Conservation (phyloP, 1,140 invertebrate genomes). For the Sarcophaga peregrina region DNA sequence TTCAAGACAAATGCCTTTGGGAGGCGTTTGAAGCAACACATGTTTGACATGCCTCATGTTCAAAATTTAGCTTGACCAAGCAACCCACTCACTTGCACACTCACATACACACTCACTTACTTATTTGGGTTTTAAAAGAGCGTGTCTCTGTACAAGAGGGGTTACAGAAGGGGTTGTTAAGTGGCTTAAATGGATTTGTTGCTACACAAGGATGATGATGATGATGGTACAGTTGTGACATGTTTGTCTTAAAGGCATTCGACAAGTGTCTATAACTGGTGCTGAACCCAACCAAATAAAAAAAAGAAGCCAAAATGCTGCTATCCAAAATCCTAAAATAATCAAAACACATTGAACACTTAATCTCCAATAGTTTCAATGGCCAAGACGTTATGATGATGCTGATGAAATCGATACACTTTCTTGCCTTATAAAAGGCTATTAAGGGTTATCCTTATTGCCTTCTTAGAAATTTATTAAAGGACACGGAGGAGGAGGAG, state of each 20-base stretch:
- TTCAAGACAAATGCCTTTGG: conserved; percentile 1
- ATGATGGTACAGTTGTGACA: conserved; percentile 3
- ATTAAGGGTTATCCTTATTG: background rate
- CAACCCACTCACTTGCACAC: background rate
- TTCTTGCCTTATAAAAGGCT: background rate
- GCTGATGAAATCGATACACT: background rate
- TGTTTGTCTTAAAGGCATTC: background rate
- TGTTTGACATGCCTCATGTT: background rate
- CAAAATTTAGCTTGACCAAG: conserved; percentile 9
- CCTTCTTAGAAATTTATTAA: background rate
- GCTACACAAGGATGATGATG: too few relatives aligned
- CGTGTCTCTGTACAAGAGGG: background rate
- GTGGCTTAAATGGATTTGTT: background rate
- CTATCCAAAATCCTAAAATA: background rate
- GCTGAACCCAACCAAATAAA: background rate
- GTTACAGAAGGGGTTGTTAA: background rate
- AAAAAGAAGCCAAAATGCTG: background rate
- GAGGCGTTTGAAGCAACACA: conserved; percentile 23
- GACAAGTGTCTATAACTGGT: background rate
- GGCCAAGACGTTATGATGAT: background rate
- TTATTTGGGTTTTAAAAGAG: background rate
- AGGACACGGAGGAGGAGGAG: background rate
- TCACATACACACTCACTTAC: too few relatives aligned
- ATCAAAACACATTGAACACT: background rate
- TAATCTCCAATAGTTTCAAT: background rate